Conservation (phyloP, 2,113 vertebrate genomes). For the Acrocephalus kingi region DNA sequence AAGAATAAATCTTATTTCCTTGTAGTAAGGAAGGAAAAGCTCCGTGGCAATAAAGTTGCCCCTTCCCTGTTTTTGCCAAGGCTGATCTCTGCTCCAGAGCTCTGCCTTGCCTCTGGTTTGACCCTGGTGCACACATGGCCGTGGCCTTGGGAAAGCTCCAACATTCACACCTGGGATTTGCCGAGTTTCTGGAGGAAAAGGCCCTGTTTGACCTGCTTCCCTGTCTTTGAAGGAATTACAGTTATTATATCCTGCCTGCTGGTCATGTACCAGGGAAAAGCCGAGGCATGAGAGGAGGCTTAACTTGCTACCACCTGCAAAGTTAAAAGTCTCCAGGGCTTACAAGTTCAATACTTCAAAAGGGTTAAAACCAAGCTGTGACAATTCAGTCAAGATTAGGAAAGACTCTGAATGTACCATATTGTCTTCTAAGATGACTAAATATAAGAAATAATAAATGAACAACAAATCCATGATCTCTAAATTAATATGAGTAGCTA, state of each 20-base stretch:
- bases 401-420: not conserved
- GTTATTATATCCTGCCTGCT: not conserved
- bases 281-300: not conserved
- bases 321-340: not conserved
- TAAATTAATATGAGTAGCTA: not conserved
- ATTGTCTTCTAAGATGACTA: not conserved
- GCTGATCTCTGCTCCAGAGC: not conserved
- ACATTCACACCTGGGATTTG: not conserved
- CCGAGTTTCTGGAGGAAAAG: not conserved
- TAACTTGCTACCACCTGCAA: not conserved
- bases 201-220: not conserved
- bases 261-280: not conserved
- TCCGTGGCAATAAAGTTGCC: not conserved
- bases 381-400: not conserved
- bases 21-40: not conserved
- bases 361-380: not conserved
- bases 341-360: not conserved
- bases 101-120: not conserved
- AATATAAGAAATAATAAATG: not conserved
- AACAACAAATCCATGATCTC: not conserved
- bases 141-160: not conserved
- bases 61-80: not conserved
- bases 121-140: not conserved
- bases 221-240: slow-evolving; percentile 27
- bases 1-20: not conserved